Evolutionary conservation across 2,888 invertebrate genomes (phyloP).

Genomic region (Malthinus flaveolus): DNA sequence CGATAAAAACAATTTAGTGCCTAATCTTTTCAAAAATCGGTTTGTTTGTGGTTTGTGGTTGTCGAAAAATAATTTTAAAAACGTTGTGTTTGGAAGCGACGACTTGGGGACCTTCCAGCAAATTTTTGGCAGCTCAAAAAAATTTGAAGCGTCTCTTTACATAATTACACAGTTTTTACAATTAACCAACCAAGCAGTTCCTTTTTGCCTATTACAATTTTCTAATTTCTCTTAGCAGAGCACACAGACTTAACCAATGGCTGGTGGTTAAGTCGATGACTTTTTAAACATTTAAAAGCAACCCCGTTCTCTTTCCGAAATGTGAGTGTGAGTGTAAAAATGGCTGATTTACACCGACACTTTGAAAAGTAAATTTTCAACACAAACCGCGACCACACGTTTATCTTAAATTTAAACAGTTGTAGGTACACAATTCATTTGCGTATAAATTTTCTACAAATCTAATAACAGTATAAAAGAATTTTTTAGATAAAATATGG

Average conservation of each 20-base stretch:
- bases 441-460: slow-evolving; percentile 18
- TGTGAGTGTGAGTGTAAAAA: slow-evolving; percentile 6
- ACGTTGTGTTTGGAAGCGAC: no score
- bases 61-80: no score
- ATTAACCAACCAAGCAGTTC: no score
- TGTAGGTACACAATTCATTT: neutral
- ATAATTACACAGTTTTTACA: no score
- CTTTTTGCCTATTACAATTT: no score
- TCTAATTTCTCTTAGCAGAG: no score
- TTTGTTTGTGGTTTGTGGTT: no score
- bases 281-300: slow-evolving; percentile 5
- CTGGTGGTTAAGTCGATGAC: slow-evolving; percentile 1
- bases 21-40: no score
- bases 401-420: neutral
- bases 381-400: neutral
- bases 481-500: slow-evolving; percentile 41
- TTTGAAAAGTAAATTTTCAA: neutral
- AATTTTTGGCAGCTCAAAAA: neutral
- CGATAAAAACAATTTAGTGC: neutral
- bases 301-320: neutral
- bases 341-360: neutral
- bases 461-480: slow-evolving; percentile 18
- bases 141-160: neutral
- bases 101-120: no score
- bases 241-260: neutral